Conservation (phyloP, 2,888 invertebrate genomes). For the Nycteola revayana region DNA sequence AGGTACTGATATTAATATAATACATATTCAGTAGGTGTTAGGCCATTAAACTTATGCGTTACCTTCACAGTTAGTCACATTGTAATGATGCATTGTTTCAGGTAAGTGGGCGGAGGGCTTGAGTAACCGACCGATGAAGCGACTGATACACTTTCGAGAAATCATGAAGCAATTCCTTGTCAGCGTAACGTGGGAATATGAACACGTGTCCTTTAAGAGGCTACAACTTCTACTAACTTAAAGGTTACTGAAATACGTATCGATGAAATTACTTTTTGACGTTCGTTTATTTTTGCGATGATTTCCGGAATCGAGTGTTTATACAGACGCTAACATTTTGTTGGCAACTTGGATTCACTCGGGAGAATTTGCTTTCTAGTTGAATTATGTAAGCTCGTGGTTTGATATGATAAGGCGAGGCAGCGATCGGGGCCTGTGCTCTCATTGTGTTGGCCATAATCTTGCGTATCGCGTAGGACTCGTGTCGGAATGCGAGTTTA, state of each 20-base stretch:
- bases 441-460: constrained; percentile 77
- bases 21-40: constrained; percentile 47
- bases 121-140: constrained; percentile 55
- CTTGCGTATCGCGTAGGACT: constrained; percentile 76
- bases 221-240: constrained; percentile 14
- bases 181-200: constrained; percentile 41
- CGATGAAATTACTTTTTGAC: constrained; percentile 24
- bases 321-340: constrained; percentile 54
- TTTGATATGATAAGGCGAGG: constrained; percentile 73
- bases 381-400: constrained; percentile 70
- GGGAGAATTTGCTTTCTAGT: constrained; percentile 48
- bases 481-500: constrained; percentile 79
- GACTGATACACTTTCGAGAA: constrained; percentile 58
- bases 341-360: constrained; percentile 44
- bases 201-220: constrained; percentile 37
- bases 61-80: constrained; percentile 62
- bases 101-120: constrained; percentile 71
- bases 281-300: constrained; percentile 20
- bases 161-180: constrained; percentile 58
- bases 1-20: too few species aligned
- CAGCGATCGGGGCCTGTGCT: constrained; percentile 65
- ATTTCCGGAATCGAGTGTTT: constrained; percentile 40
- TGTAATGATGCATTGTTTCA: constrained; percentile 80
- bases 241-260: constrained; percentile 30
- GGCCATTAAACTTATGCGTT: constrained; percentile 54